Percentiles rank a stretch among this genome's conserved stretches.
These are phyloP conservation scores for Ommatoiulus sabulosus DNA, from an alignment of 2,888 invertebrate genomes.

Conservation along the genomic window DNA sequence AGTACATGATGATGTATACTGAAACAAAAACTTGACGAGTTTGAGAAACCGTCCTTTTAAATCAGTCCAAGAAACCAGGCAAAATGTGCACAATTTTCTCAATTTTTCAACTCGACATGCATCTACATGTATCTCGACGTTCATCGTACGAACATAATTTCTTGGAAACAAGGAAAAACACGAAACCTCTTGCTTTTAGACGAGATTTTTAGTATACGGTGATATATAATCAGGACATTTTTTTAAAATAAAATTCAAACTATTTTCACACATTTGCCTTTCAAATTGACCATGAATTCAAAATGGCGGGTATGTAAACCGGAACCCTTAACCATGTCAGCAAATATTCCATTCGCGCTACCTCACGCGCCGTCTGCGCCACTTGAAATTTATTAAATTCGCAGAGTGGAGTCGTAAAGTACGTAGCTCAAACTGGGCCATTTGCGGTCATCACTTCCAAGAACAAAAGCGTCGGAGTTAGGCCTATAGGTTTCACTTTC, in stretches of 20 bases:
- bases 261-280: neutral
- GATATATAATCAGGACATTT: neutral
- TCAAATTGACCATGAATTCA: neutral
- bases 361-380: neutral
- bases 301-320: no score
- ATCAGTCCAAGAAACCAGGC: no score
- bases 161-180: no score
- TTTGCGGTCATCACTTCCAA: slow-evolving; percentile 7
- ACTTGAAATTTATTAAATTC: slow-evolving; percentile 1
- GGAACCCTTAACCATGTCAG: neutral
- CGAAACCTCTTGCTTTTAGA: no score
- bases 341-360: neutral
- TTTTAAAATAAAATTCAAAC: neutral
- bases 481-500: neutral
- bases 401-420: neutral
- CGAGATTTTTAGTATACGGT: neutral
- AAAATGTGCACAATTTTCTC: no score
- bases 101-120: no score
- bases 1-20: neutral
- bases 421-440: neutral
- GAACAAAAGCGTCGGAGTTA: neutral
- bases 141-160: no score
- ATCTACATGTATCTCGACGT: no score
- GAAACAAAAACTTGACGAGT: no score
- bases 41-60: no score